Conservation (phyloP, 2,888 invertebrate genomes). For the Cactoblastis cactorum region DNA sequence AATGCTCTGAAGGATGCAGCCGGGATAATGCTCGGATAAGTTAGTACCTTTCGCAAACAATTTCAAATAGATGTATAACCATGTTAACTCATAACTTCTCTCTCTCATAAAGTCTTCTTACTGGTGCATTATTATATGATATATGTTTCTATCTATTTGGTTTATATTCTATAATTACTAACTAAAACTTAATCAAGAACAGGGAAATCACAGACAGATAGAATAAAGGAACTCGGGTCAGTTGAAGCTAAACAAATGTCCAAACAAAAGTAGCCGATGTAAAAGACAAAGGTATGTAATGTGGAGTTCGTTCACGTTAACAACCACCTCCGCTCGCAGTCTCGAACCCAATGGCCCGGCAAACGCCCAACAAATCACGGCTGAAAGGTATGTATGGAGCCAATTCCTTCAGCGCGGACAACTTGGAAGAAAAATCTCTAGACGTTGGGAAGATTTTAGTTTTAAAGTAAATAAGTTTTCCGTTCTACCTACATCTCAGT, state of each 20-base stretch:
- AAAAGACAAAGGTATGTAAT: neutral
- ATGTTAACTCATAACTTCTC: too few species aligned
- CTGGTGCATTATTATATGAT: too few species aligned
- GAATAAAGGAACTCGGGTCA: neutral
- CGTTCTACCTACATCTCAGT: too few species aligned
- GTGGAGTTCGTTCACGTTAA: neutral
- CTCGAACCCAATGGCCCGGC: neutral
- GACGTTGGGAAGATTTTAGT: neutral
- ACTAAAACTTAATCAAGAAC: too few species aligned
- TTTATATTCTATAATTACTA: too few species aligned
- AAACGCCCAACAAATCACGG: neutral
- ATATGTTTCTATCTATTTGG: too few species aligned
- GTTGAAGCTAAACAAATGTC: too few species aligned
- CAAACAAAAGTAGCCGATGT: neutral
- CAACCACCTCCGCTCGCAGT: neutral
- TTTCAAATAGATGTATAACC: too few species aligned
- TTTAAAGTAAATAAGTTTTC: neutral
- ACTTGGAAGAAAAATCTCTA: neutral
- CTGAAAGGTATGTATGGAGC: neutral
- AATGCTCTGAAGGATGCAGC: too few species aligned
- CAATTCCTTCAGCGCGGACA: neutral
- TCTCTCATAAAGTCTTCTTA: too few species aligned
- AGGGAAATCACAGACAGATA: neutral
- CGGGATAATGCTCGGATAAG: too few species aligned
- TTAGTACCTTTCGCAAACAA: too few species aligned